Percentiles rank a stretch among this genome's conserved stretches.
Conservation (phyloP, 2,797 vertebrate genomes). For the Harpagifer antarcticus region DNA sequence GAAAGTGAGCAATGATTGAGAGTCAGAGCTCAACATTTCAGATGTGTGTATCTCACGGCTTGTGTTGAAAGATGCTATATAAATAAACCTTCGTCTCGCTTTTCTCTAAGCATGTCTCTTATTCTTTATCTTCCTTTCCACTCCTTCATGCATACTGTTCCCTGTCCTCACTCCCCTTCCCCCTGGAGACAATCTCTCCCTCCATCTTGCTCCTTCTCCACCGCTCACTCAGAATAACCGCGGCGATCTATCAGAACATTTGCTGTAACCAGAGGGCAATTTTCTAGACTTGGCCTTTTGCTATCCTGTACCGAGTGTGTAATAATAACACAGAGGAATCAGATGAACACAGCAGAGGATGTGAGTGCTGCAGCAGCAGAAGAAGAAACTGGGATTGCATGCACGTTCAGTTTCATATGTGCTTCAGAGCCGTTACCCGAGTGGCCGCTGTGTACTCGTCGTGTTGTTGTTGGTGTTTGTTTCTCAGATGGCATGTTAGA, state of each 20-base stretch:
- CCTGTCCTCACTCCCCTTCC: constrained; percentile 59
- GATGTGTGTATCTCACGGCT: too few relatives aligned
- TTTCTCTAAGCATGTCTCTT: constrained; percentile 55
- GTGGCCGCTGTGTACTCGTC: too few relatives aligned
- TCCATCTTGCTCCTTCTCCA: constrained; percentile 44
- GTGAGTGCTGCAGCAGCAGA: constrained; percentile 11
- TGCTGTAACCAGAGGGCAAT: constrained; percentile 64
- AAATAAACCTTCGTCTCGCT: constrained; percentile 4
- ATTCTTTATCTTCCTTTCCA: constrained; percentile 54
- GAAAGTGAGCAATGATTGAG: too few relatives aligned
- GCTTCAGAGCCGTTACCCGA: too few relatives aligned
- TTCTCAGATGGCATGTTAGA: too few relatives aligned
- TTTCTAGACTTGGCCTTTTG: constrained; percentile 53
- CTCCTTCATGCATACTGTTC: constrained; percentile 66
- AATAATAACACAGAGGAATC: constrained; percentile 54
- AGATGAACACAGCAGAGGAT: constrained; percentile 39
- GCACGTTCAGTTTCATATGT: constrained; percentile 37
- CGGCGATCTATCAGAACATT: constrained; percentile 67
- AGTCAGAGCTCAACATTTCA: too few relatives aligned
- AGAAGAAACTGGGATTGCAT: constrained; percentile 43
- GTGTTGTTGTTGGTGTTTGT: too few relatives aligned
- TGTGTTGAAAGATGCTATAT: too few relatives aligned
- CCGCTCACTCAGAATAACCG: constrained; percentile 64
- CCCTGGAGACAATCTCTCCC: constrained; percentile 64
- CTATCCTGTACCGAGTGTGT: constrained; percentile 44